Evolutionary conservation across 2,888 invertebrate species (phyloP).

Genomic region (Leptodirus hochenwartii): DNA sequence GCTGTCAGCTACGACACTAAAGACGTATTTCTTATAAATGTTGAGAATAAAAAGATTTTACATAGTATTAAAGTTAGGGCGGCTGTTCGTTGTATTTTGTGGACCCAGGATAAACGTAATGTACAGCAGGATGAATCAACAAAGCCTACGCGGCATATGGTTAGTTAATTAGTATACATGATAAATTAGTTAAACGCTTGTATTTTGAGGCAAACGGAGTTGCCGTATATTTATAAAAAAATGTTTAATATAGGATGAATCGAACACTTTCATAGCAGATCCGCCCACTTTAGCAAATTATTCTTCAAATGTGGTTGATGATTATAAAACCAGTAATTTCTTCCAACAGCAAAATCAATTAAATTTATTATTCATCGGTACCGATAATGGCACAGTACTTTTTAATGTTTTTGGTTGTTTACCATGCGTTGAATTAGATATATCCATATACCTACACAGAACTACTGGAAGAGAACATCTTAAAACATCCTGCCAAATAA

Average conservation of each 20-base stretch:
- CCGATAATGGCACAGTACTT: constrained; percentile 50
- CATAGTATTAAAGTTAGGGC: constrained; percentile 41
- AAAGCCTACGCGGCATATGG: constrained; percentile 20
- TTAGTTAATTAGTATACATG: constrained; percentile 12
- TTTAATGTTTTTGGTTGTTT: constrained; percentile 74
- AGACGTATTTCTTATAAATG: constrained; percentile 54
- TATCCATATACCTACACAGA: no score
- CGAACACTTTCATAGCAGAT: constrained; percentile 25
- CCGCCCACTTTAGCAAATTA: constrained; percentile 31
- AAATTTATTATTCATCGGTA: constrained; percentile 64
- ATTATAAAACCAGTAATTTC: constrained; percentile 37
- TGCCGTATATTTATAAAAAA: background rate
- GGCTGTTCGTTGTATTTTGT: constrained; percentile 55
- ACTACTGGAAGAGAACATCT: constrained; percentile 35
- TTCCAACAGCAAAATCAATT: constrained; percentile 40
- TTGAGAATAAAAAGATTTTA: constrained; percentile 69
- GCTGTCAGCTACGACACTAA: constrained; percentile 56
- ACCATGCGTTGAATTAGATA: constrained; percentile 52
- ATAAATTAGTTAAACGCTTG: background rate
- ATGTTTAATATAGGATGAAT: constrained; percentile 20
- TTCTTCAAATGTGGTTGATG: constrained; percentile 33
- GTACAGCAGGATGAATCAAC: constrained; percentile 17
- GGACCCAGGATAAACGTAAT: constrained; percentile 30
- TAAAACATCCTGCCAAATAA: constrained; percentile 34
- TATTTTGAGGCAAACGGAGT: background rate